phyloP scores from a whole-genome alignment of 2,113 vertebrate genomes.

The Nannospalax galili region DNA sequence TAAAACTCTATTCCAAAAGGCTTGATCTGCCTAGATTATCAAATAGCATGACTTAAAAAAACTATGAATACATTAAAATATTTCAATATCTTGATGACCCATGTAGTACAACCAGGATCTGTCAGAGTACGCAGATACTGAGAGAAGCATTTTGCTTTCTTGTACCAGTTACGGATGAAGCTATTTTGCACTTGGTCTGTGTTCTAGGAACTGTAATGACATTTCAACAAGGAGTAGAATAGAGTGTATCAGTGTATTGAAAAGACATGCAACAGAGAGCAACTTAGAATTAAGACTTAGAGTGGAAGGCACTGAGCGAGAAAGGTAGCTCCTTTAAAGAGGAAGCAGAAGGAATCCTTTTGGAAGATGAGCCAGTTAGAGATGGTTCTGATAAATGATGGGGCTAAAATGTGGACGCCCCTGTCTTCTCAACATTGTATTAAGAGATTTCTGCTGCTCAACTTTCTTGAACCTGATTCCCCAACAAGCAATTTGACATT shows the following conservation, averaged over 20 bases:
- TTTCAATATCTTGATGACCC: not conserved
- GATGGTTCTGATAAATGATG: conserved; percentile 50
- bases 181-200: not conserved
- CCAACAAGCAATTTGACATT: conserved; percentile 71
- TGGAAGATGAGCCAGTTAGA: conserved; percentile 9
- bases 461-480: conserved; percentile 42
- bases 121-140: not conserved
- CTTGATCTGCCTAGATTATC: not conserved
- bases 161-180: not conserved
- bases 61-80: not conserved
- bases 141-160: not conserved
- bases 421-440: conserved; percentile 41
- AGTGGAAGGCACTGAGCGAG: not conserved
- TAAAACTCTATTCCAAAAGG: not conserved
- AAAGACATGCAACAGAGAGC: not conserved
- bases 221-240: not conserved
- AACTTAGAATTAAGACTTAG: not conserved
- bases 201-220: not conserved
- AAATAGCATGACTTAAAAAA: not conserved
- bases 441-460: conserved; percentile 55
- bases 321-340: not conserved
- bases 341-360: not conserved
- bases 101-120: not conserved
- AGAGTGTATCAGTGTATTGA: not conserved
- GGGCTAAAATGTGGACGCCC: not conserved